Conservation (phyloP, 1,140 invertebrate genomes). For the Sweltsa coloradensis region DNA sequence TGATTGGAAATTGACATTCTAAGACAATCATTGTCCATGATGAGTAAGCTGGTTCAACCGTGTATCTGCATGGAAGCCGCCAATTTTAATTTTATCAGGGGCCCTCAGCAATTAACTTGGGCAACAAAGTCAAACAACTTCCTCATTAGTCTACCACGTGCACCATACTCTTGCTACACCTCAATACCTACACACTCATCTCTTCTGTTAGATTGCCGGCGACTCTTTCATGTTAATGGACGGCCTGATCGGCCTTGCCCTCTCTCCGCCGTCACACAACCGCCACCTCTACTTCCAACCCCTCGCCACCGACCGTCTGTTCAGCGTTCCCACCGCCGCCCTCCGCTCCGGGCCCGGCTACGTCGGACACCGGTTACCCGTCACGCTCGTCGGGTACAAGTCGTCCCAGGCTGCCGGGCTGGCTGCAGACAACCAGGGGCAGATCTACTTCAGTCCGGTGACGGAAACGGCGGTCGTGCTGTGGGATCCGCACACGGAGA, state of each 20-base stretch:
- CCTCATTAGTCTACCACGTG: no score
- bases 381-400: conserved; percentile 62
- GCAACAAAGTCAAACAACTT: no score
- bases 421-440: conserved; percentile 40
- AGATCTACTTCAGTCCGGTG: conserved; percentile 3
- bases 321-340: conserved; percentile 57
- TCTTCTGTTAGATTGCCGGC: conserved; percentile 36
- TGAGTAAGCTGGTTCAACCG: no score
- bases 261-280: no score
- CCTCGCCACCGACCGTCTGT: conserved; percentile 68
- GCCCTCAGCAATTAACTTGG: no score
- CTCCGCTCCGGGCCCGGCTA: conserved; percentile 44
- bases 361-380: conserved; percentile 46
- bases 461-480: not conserved
- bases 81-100: no score
- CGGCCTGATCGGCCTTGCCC: conserved; percentile 60
- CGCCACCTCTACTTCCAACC: conserved; percentile 63
- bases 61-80: no score
- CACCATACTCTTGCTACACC: no score
- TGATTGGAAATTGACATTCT: no score
- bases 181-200: no score
- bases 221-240: conserved; percentile 63
- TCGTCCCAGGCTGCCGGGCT: conserved; percentile 67
- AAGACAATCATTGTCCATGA: no score
- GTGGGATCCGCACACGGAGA: no score